Conservation (phyloP, 92 coral and sea anemone species). For the Galaxea fascicularis region DNA sequence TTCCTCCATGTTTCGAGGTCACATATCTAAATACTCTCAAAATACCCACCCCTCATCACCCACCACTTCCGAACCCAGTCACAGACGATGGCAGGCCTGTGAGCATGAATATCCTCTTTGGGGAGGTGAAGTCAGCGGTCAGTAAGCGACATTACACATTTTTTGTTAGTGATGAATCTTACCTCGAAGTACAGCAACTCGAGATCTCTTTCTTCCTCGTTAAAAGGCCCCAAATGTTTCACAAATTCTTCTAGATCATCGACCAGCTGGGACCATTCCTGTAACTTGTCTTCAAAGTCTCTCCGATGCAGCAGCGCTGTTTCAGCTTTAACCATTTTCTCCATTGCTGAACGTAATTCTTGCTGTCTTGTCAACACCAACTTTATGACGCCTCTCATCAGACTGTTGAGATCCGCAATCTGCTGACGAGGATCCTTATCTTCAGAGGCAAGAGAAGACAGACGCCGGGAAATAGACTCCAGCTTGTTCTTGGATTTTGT, state of each 20-base stretch:
- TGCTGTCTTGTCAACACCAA: slow-evolving; percentile 72
- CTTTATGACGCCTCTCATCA: slow-evolving; percentile 75
- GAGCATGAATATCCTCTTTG: too few relatives aligned
- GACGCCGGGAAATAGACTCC: slow-evolving; percentile 31
- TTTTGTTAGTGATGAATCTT: slow-evolving; percentile 1
- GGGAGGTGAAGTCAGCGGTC: too few relatives aligned
- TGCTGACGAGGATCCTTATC: slow-evolving; percentile 43
- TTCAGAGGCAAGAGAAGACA: slow-evolving; percentile 3
- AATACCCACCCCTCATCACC: too few relatives aligned
- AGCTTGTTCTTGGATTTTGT: slow-evolving; percentile 23
- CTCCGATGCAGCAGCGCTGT: slow-evolving; percentile 54
- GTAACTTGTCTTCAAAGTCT: slow-evolving; percentile 79
- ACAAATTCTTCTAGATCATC: slow-evolving; percentile 65
- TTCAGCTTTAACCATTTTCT: slow-evolving; percentile 69
- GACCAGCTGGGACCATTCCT: slow-evolving; percentile 72
- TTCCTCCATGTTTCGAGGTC: too few relatives aligned
- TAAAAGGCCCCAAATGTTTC: slow-evolving; percentile 76
- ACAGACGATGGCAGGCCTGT: too few relatives aligned
- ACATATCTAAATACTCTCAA: too few relatives aligned
- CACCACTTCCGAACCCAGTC: too few relatives aligned
- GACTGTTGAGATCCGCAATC: slow-evolving; percentile 62
- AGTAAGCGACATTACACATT: too few relatives aligned
- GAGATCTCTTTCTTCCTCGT: slow-evolving; percentile 65
- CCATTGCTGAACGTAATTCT: slow-evolving; percentile 62
- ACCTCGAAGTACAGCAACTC: slow-evolving; percentile 84